A percentile compares a stretch with the other conserved stretches of the same genome.
Evolutionary conservation across 2,113 vertebrate species (phyloP).

Genomic region (Tetraodon nigroviridis): DNA sequence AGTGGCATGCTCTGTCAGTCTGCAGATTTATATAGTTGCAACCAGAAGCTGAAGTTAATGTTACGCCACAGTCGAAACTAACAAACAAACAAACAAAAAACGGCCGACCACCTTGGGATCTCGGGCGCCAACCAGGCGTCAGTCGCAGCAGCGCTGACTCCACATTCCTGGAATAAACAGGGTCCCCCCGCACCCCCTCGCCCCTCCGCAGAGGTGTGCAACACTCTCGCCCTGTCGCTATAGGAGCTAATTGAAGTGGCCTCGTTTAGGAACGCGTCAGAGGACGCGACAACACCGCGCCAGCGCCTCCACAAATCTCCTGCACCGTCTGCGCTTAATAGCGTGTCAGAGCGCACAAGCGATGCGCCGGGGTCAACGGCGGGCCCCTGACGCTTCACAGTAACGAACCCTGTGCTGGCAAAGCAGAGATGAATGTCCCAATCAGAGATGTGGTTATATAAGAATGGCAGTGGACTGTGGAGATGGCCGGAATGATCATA

Average conservation of each 20-base stretch:
- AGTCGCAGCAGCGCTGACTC: too few relatives aligned
- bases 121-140: background rate
- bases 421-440: slow-evolving; percentile 60
- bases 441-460: slow-evolving; percentile 54
- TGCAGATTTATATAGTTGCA: background rate
- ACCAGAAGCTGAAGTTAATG: background rate
- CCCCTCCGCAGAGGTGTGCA: slow-evolving; percentile 34
- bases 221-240: slow-evolving; percentile 54
- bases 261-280: slow-evolving; percentile 74
- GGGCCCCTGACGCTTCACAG: slow-evolving; percentile 62
- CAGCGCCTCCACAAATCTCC: slow-evolving; percentile 75
- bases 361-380: slow-evolving; percentile 66
- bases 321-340: slow-evolving; percentile 59
- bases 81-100: too few relatives aligned
- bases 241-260: slow-evolving; percentile 74
- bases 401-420: slow-evolving; percentile 61
- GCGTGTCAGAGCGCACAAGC: slow-evolving; percentile 66
- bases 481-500: background rate
- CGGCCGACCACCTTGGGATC: background rate
- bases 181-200: background rate
- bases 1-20: background rate
- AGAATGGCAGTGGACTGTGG: slow-evolving; percentile 12
- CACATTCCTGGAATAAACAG: background rate
- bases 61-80: too few relatives aligned
- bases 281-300: slow-evolving; percentile 66